Conservation (phyloP, 2,797 vertebrate genomes). For the Danio tinwini region DNA sequence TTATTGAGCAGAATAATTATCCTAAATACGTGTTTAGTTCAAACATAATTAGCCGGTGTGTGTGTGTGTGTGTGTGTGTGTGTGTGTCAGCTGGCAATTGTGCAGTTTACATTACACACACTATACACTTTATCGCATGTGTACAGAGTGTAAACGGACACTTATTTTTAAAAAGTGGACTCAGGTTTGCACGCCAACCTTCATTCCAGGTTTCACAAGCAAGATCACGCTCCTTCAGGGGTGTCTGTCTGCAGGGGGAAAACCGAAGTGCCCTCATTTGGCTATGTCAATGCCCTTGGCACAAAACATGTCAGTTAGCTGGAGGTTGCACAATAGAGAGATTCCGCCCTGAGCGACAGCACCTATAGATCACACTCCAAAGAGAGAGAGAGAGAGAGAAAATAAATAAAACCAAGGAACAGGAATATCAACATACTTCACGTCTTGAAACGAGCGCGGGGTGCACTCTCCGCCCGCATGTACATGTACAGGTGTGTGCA, state of each 20-base stretch:
- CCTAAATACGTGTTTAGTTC: constrained; percentile 35
- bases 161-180: constrained; percentile 36
- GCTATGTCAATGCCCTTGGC: constrained; percentile 68
- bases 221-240: constrained; percentile 16
- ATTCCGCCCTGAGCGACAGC: constrained; percentile 45
- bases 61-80: constrained; percentile 21
- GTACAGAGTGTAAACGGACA: constrained; percentile 44
- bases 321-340: constrained; percentile 49
- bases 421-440: constrained; percentile 62
- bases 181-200: constrained; percentile 37
- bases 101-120: constrained; percentile 26
- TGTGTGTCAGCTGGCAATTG: constrained; percentile 11
- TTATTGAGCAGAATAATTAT: constrained; percentile 47
- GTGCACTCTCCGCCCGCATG: constrained; percentile 1
- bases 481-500: constrained; percentile 17
- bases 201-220: neutral
- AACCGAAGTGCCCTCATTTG: constrained; percentile 67
- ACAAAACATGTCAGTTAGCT: constrained; percentile 50
- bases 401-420: constrained; percentile 39
- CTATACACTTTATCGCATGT: constrained; percentile 10
- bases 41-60: constrained; percentile 46
- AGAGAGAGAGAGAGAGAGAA: neutral
- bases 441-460: constrained; percentile 37
- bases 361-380: constrained; percentile 48
- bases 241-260: constrained; percentile 56